Percentiles rank a stretch among this genome's conserved stretches.
Evolutionary conservation across 2,797 vertebrate genomes (phyloP).

Genomic region (Phrynocephalus forsythii): DNA sequence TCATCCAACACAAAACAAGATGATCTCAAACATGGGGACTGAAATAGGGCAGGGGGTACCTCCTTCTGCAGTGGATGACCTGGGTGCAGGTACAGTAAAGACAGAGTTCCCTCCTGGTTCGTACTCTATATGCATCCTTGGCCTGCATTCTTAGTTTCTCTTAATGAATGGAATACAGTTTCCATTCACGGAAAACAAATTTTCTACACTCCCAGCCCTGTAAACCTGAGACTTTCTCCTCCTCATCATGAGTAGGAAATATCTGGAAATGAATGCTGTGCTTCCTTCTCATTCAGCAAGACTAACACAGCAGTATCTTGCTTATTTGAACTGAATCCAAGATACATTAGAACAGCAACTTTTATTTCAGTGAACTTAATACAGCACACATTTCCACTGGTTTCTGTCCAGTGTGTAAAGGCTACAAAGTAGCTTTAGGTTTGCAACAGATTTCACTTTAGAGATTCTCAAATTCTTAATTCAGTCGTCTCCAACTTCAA

Average conservation of each 20-base stretch:
- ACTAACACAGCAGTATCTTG: not conserved
- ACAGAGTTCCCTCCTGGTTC: not conserved
- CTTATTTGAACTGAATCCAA: not conserved
- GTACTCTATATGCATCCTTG: not conserved
- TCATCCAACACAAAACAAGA: not conserved
- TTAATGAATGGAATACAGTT: not conserved
- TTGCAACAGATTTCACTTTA: not conserved
- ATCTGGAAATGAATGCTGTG: not conserved
- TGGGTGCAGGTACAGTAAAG: not conserved
- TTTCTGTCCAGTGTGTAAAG: not conserved
- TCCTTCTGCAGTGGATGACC: not conserved
- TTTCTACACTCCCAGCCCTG: not conserved
- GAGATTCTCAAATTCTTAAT: not conserved
- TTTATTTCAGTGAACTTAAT: not conserved
- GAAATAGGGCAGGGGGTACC: not conserved
- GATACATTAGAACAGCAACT: not conserved
- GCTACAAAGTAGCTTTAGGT: not conserved
- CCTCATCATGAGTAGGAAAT: not conserved
- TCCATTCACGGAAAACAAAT: not conserved
- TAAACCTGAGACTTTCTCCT: not conserved
- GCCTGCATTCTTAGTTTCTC: not conserved
- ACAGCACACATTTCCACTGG: not conserved
- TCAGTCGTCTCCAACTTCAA: not conserved
- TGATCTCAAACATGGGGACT: not conserved
- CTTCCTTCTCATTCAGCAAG: not conserved